phyloP scores from a whole-genome alignment of 2,113 vertebrate species.

The Hemiscyllium ocellatum region DNA sequence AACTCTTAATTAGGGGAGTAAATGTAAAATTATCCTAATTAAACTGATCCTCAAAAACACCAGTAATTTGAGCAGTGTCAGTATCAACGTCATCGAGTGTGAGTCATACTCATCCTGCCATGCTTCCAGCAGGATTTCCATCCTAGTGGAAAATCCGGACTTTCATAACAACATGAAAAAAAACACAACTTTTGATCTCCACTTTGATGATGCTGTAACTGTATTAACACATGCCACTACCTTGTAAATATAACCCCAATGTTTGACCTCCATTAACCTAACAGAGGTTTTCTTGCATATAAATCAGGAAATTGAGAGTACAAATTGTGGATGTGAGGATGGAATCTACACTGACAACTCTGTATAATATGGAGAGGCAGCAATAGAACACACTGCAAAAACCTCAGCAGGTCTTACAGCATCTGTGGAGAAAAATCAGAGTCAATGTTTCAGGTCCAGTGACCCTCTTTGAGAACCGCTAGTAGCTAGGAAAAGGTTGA shows the following conservation, averaged over 20 bases:
- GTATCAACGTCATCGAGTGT: neutral
- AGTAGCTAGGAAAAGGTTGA: too few relatives aligned
- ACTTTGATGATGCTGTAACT: neutral
- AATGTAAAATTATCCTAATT: neutral
- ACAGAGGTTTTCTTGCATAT: neutral
- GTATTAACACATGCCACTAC: neutral
- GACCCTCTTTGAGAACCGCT: too few relatives aligned
- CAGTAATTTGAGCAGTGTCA: neutral
- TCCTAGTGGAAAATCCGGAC: neutral
- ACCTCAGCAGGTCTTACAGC: too few relatives aligned
- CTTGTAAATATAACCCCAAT: neutral
- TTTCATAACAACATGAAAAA: neutral
- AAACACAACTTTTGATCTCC: neutral
- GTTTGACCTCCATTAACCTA: neutral
- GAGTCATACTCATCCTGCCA: conserved; percentile 21
- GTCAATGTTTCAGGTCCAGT: too few relatives aligned
- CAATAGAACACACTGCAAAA: too few relatives aligned
- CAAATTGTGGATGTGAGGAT: neutral
- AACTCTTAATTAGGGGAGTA: neutral
- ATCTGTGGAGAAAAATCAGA: too few relatives aligned
- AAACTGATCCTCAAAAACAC: neutral
- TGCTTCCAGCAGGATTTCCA: neutral
- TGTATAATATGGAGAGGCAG: neutral
- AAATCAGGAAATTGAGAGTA: neutral
- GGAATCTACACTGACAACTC: too few relatives aligned